Percentiles rank a stretch among this genome's conserved stretches.
Conservation (phyloP, 2,888 invertebrate species). For the Mactromeris polynyma region DNA sequence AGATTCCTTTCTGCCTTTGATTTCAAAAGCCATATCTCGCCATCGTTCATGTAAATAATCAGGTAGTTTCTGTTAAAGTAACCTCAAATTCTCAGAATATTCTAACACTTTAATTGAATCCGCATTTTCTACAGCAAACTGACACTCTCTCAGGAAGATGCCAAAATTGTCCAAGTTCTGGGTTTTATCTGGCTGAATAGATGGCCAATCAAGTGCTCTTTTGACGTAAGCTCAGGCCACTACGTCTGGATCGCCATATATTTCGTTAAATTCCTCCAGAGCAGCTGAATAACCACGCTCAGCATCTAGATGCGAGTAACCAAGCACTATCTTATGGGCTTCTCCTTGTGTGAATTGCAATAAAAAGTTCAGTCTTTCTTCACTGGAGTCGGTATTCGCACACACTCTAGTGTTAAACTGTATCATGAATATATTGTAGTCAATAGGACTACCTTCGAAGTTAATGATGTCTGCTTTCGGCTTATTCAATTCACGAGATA, state of each 20-base stretch:
- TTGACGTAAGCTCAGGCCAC: conserved; percentile 38
- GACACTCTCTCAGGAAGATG: conserved; percentile 6
- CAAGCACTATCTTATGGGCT: conserved; percentile 43
- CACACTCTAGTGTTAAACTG: conserved; percentile 43
- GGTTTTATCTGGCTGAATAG: not conserved
- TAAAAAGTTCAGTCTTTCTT: conserved; percentile 47
- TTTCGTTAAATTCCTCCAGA: conserved; percentile 36
- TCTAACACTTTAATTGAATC: not conserved
- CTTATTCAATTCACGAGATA: conserved; percentile 33
- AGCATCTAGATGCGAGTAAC: conserved; percentile 36
- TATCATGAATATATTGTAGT: conserved; percentile 43
- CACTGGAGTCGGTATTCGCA: conserved; percentile 43
- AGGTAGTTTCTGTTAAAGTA: not conserved
- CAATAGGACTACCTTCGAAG: conserved; percentile 51
- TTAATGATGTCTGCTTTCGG: conserved; percentile 50
- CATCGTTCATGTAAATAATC: not conserved
- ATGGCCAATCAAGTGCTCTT: conserved; percentile 8
- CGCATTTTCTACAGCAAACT: not conserved
- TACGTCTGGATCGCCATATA: conserved; percentile 54
- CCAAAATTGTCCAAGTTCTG: conserved; percentile 4
- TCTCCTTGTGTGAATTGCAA: conserved; percentile 48
- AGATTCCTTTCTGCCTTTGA: not conserved
- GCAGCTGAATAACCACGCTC: conserved; percentile 24
- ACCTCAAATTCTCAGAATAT: not conserved
- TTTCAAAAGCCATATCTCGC: not conserved